phyloP scores from a whole-genome alignment of 2,797 vertebrate species.

The Phoxinus dragarum region DNA sequence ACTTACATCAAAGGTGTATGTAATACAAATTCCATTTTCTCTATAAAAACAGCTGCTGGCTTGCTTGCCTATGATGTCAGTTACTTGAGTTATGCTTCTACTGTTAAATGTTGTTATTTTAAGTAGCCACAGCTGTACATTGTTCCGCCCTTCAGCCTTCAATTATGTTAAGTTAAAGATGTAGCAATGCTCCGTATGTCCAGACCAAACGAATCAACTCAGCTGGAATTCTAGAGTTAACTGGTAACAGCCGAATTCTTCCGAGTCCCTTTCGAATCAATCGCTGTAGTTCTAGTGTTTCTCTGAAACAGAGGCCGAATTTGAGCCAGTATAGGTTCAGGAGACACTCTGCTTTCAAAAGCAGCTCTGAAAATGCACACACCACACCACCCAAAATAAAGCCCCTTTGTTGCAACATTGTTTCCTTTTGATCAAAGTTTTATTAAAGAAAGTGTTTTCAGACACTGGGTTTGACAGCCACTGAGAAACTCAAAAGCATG shows the following conservation, averaged over 20 bases:
- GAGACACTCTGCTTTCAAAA: neutral
- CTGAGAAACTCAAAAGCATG: neutral
- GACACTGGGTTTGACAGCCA: neutral
- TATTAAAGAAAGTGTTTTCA: neutral
- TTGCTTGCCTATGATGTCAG: neutral
- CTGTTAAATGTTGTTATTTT: neutral
- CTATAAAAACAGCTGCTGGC: neutral
- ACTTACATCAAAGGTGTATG: neutral
- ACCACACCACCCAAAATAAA: neutral
- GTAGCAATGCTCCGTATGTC: neutral
- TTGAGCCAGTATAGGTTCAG: neutral
- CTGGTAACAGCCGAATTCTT: neutral
- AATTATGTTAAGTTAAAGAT: constrained; percentile 17
- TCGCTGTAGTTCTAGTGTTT: neutral
- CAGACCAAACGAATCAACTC: constrained; percentile 13
- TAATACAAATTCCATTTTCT: neutral
- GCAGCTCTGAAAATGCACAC: neutral
- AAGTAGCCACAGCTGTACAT: constrained; percentile 11
- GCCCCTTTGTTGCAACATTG: constrained; percentile 5
- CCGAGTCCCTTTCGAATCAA: neutral
- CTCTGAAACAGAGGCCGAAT: neutral
- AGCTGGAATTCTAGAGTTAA: constrained; percentile 13
- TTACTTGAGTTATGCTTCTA: neutral
- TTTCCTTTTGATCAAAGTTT: neutral
- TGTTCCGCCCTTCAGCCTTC: neutral